Percentiles rank a stretch among this genome's conserved stretches.
These are phyloP conservation scores for Galbula dea DNA, from an alignment of 2,113 vertebrate genomes.

Conservation along the genomic window DNA sequence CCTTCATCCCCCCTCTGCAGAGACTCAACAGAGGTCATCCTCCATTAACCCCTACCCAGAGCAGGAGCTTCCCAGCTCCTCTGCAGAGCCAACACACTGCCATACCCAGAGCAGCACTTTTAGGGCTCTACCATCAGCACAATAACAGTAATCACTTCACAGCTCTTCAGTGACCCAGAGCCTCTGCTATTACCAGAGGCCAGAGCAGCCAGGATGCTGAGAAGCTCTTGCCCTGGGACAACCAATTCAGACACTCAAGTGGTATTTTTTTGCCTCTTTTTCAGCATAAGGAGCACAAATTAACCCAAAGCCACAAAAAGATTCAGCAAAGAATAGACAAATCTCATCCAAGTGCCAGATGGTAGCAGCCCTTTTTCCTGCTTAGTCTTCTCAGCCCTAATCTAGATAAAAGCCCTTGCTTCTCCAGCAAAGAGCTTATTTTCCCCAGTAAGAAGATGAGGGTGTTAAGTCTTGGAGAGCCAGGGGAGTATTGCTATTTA, in stretches of 20 bases:
- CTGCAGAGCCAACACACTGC: background rate
- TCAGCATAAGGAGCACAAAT: background rate
- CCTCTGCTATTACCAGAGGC: background rate
- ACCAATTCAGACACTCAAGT: background rate
- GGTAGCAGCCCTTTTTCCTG: background rate
- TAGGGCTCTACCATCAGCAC: background rate
- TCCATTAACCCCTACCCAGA: fast-evolving
- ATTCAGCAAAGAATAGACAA: background rate
- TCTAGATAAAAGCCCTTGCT: background rate
- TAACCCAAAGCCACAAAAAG: background rate
- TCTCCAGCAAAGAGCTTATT: constrained; percentile 7
- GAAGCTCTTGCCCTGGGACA: background rate
- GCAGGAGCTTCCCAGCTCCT: background rate
- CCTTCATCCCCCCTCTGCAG: fast-evolving
- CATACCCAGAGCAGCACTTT: background rate
- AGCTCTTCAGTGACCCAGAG: background rate
- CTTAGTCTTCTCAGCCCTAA: constrained; percentile 10
- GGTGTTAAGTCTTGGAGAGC: background rate
- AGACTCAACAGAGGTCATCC: background rate
- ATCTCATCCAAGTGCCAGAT: constrained; percentile 15
- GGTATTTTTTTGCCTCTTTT: background rate
- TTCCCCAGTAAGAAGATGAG: background rate
- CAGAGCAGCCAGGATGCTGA: background rate
- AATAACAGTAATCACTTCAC: background rate
- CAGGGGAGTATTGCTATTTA: background rate